Base-by-base conservation (phyloP, 2,888 invertebrate species). In the Andrena chrysosceles region DNA sequence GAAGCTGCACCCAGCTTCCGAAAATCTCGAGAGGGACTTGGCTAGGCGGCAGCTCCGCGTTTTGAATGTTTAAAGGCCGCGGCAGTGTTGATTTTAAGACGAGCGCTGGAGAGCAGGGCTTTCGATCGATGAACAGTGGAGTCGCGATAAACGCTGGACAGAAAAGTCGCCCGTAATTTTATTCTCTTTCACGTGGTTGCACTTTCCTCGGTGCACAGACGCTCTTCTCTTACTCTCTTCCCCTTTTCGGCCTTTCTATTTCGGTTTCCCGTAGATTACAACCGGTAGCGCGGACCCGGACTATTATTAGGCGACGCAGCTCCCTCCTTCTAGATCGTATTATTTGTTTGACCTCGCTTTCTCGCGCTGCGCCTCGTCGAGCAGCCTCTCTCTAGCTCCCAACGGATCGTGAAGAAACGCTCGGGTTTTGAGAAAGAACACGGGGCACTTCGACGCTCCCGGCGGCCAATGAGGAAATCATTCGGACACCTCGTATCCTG, bases 241-340 rank as follows among this genome's bases (percentile, higher is more conserved):
- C 66, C 81, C 83, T 77, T 88, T 88, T 87, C 86, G 84, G 83
- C 84, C 86, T 87, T 89, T 92, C 91, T 91, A 91, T 91, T 92
- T 91, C 87, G 86, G 90, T 88, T 91, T 89, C 86, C 84, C 89
- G 91, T 92, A 91, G 89, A 89, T 90, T 90, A 89, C 87, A 92
- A 90, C 86, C 86, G 87, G 89, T 90, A 91, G 87, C 87, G 81
- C 87, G 87, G 83, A 84, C 83, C 71, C 77, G 70, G 77, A 87
- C 90, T 90, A 90, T 90, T 91, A 89, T 89, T 89, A 91, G 89
- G 81, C 83, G 79, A 89, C 78, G 84, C 67, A 69, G 72, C 77
- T 84, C 82, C 85, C 84, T 73, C 84, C 77, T 84, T 79, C 84
- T 80, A 86, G 84, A 87, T 87, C 85, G 87, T 90, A 87, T 89